Evolutionary conservation across 2,797 vertebrate species (phyloP).

Genomic region (Lepilemur ruficaudatus): DNA sequence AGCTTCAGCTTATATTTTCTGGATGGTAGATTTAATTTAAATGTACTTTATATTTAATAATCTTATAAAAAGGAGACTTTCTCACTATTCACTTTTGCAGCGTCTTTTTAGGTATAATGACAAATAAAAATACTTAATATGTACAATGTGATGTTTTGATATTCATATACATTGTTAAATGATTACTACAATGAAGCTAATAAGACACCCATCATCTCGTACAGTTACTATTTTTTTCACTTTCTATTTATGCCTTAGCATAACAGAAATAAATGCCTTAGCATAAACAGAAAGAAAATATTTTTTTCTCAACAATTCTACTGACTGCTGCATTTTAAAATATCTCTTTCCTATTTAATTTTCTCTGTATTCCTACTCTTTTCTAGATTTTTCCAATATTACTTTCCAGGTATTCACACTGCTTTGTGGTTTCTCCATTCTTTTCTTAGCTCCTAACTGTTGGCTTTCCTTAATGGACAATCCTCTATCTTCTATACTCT

Average conservation of each 20-base stretch:
- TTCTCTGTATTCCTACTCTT: neutral
- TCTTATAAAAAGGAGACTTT: neutral
- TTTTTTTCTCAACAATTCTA: neutral
- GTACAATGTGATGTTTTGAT: neutral
- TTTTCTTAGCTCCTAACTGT: neutral
- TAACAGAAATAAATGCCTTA: neutral
- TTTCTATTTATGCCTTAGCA: neutral
- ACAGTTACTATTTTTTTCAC: neutral
- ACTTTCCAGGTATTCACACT: neutral
- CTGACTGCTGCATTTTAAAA: neutral
- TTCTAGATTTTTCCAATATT: neutral
- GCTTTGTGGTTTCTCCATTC: neutral
- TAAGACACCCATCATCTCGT: neutral
- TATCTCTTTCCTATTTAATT: neutral
- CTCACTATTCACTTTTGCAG: neutral
- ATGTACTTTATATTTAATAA: neutral
- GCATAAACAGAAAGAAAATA: neutral
- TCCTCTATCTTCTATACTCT: neutral
- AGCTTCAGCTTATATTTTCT: neutral
- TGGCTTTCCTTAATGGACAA: neutral
- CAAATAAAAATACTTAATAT: neutral
- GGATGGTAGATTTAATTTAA: neutral
- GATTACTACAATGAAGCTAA: neutral
- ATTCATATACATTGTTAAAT: neutral
- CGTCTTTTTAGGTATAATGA: neutral